A percentile compares a stretch with the other conserved stretches of the same genome.
Conservation (phyloP, 2,797 vertebrate genomes). For the Xyrichtys novacula region DNA sequence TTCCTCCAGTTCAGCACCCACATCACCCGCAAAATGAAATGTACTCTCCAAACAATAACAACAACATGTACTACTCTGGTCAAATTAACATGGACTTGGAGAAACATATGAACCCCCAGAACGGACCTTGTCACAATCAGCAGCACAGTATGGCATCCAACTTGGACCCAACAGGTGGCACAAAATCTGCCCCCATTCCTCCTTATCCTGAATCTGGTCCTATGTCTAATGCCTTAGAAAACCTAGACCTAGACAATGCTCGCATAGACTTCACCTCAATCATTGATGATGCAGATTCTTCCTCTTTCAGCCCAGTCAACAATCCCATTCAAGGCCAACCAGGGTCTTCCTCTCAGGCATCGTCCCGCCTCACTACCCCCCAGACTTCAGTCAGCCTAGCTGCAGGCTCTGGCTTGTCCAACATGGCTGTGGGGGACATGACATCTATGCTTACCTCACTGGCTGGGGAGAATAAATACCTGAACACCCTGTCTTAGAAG, state of each 20-base stretch:
- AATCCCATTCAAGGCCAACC: slow-evolving; percentile 74
- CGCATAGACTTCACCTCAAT: slow-evolving; percentile 98
- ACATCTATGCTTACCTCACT: slow-evolving; percentile 95
- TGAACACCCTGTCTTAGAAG: slow-evolving; percentile 87
- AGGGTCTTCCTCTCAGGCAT: slow-evolving; percentile 84
- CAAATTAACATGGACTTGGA: slow-evolving; percentile 84
- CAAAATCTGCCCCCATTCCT: slow-evolving; percentile 83
- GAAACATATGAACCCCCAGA: slow-evolving; percentile 80
- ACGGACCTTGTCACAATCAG: slow-evolving; percentile 87
- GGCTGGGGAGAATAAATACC: slow-evolving; percentile 96
- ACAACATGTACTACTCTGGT: slow-evolving; percentile 83
- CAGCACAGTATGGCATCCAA: slow-evolving; percentile 77
- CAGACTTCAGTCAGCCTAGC: slow-evolving; percentile 85
- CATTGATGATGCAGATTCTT: slow-evolving; percentile 91
- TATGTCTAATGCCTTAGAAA: slow-evolving; percentile 92
- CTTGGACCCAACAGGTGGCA: slow-evolving; percentile 73
- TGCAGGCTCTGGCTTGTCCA: slow-evolving; percentile 86
- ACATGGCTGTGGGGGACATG: slow-evolving; percentile 99
- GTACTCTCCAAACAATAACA: slow-evolving; percentile 78
- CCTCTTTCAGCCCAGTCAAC: slow-evolving; percentile 83
- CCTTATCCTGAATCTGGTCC: slow-evolving; percentile 87
- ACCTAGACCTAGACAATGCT: slow-evolving; percentile 95
- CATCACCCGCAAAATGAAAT: slow-evolving; percentile 80
- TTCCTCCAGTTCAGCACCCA: slow-evolving; percentile 81
- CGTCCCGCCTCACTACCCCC: slow-evolving; percentile 87